Conservation (phyloP, 1,140 invertebrate species). For the Nixonia krombeini region DNA sequence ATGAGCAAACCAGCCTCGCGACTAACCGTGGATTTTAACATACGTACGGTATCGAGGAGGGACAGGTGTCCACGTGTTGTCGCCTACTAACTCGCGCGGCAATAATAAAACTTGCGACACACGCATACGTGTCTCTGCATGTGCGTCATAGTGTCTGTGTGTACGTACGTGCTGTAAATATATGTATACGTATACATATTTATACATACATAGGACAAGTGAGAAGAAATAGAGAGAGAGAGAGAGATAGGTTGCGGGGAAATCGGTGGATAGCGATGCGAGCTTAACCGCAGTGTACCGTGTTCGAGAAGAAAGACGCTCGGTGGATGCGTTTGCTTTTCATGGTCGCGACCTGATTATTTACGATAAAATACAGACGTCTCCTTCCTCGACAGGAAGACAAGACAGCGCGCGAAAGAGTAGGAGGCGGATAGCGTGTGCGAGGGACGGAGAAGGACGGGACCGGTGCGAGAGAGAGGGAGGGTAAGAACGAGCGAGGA, state of each 20-base stretch:
- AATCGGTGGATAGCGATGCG: neutral
- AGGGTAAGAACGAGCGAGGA: slow-evolving; percentile 4
- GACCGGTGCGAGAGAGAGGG: slow-evolving; percentile 2
- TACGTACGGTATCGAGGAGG: too few relatives aligned
- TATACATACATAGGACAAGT: slow-evolving; percentile 1
- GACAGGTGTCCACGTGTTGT: slow-evolving; percentile 1
- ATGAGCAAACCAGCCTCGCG: too few relatives aligned
- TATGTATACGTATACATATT: neutral
- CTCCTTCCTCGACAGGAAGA: slow-evolving; percentile 8
- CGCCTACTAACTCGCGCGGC: neutral
- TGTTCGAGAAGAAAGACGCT: too few relatives aligned
- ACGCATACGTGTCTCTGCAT: slow-evolving; percentile 5
- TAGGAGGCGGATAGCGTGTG: slow-evolving; percentile 1
- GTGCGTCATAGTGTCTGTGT: slow-evolving; percentile 5
- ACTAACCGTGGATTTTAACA: too few relatives aligned
- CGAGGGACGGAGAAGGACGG: neutral
- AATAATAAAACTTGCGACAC: neutral
- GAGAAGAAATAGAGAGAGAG: slow-evolving; percentile 27
- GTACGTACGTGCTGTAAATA: neutral
- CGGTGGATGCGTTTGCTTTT: slow-evolving; percentile 13
- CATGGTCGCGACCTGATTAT: slow-evolving; percentile 35
- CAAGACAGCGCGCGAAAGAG: slow-evolving; percentile 6
- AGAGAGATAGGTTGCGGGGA: slow-evolving; percentile 26
- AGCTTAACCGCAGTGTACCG: neutral
- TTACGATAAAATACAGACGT: slow-evolving; percentile 21